These are phyloP conservation scores for Drosophila orosa DNA, from an alignment of 1,140 invertebrate species.

Conservation along the genomic window DNA sequence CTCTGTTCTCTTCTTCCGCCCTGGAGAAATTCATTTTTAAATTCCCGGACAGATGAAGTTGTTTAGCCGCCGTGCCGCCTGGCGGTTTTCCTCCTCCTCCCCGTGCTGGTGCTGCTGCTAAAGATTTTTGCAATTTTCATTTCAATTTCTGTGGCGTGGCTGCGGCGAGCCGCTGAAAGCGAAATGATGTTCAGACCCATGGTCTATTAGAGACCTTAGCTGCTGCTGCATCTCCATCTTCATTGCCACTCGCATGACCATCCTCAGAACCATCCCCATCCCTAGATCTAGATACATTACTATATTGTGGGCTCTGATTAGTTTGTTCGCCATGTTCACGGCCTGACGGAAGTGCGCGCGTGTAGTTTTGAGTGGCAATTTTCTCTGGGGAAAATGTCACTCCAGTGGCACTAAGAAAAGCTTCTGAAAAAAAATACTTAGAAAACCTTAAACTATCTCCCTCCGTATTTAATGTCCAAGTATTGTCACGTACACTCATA, in stretches of 20 bases:
- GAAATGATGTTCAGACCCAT: conserved; percentile 74
- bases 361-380: conserved; percentile 76
- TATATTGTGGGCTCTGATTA: conserved; percentile 44
- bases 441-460: not conserved
- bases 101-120: conserved; percentile 2
- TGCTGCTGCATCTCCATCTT: conserved; percentile 7
- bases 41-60: conserved; percentile 74
- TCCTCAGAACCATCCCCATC: not conserved
- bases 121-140: conserved; percentile 75
- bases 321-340: conserved; percentile 51
- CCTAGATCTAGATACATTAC: conserved; percentile 19
- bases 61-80: conserved; percentile 70
- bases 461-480: not conserved
- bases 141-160: conserved; percentile 73
- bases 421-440: not conserved
- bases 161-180: conserved; percentile 69
- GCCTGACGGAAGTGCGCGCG: conserved; percentile 70
- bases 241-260: conserved; percentile 6
- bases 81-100: conserved; percentile 40
- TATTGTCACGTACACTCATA: not conserved
- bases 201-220: conserved; percentile 68
- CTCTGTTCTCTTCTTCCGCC: conserved; percentile 21
- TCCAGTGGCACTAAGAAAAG: conserved; percentile 26
- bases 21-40: conserved; percentile 68
- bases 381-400: conserved; percentile 44